A percentile compares a stretch with the other conserved stretches of the same genome.
Conservation (phyloP, 2,797 vertebrate species). For the Anisognathus igniventris region DNA sequence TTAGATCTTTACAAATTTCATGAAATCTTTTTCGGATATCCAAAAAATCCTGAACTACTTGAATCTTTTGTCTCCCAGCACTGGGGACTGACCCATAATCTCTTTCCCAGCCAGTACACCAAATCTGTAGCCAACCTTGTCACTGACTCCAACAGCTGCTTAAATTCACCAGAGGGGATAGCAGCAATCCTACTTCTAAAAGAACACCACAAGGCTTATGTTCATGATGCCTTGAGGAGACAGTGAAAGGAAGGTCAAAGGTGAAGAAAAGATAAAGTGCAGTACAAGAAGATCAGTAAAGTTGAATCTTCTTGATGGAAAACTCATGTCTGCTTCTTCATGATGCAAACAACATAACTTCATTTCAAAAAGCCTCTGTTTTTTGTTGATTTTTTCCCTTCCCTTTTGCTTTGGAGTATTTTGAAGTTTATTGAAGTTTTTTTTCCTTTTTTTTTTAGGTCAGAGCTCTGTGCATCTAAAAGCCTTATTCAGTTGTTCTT, state of each 20-base stretch:
- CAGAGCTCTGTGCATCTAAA: conserved; percentile 90
- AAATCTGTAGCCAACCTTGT: conserved; percentile 89
- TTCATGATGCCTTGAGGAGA: conserved; percentile 85
- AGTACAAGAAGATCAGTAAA: conserved; percentile 94
- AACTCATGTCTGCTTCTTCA: conserved; percentile 82
- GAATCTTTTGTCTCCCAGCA: conserved; percentile 84
- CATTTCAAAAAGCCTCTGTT: conserved; percentile 70
- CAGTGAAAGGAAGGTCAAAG: conserved; percentile 91
- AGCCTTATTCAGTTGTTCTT: conserved; percentile 93
- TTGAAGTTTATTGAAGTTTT: conserved; percentile 74
- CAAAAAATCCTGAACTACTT: conserved; percentile 85
- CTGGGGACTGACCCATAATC: conserved; percentile 86
- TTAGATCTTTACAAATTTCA: conserved; percentile 85
- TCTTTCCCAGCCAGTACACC: conserved; percentile 92
- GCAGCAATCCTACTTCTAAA: conserved; percentile 89
- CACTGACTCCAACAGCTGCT: conserved; percentile 87
- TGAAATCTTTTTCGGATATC: conserved; percentile 86
- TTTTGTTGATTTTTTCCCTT: conserved; percentile 59
- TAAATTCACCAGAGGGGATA: conserved; percentile 86
- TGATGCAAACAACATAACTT: conserved; percentile 74
- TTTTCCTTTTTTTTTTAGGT: conserved; percentile 81
- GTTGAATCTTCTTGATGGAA: conserved; percentile 82
- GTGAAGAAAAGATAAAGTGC: conserved; percentile 95
- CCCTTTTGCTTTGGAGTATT: conserved; percentile 67
- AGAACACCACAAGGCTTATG: conserved; percentile 90